Base-by-base conservation (phyloP, 1,140 invertebrate species). In the Elysia chlorotica region DNA sequence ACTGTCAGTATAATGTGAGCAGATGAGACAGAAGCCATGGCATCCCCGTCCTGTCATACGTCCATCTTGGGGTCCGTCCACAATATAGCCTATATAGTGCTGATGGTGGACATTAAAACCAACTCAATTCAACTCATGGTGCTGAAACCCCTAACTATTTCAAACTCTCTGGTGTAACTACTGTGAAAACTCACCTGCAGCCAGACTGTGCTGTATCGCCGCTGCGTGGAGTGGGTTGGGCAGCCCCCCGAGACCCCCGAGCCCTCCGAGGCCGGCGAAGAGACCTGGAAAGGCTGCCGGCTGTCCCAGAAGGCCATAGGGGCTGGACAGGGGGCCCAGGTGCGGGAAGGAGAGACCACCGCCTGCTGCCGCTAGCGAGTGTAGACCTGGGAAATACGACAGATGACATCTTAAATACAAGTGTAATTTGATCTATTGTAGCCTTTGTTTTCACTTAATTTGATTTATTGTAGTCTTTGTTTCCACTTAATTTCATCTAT, bases 211-310 rank as follows among this genome's bases (percentile, higher is more conserved):
- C 36, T 71, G 62, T 30, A 75, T 74, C 17, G 68, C 74, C 53
- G 66, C 76, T 48, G 75, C 70, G 35, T 75, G 61, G n/a, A 79
- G 59, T 6, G 76, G 76, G 67, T 65, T 74, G 14, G 67, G 67
- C n/a, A 82, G n/a, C 10, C 74, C 77, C 30, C 78, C 76, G 17
- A 83, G 77, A 10, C 78, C 79, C 37, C 79, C 79, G 75, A 82
- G n/a, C n/a, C n/a, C n/a, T n/a, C n/a, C n/a, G n/a, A n/a, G n/a
- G n/a, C n/a, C n/a, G n/a, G n/a, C n/a, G n/a, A n/a, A 82, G 2
- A 81, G 74, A 30, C 78, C 74, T 17, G 79, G 59, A 3, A 75
- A 68, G 35, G 79, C 78, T 56, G 79, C 81, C 36, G 82, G 81
- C 37, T 73, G 78, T 37, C 75, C 71, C 10, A 76, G 78, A 33